Base-by-base conservation (phyloP, 2,888 invertebrate species). In the Diaperis boleti region DNA sequence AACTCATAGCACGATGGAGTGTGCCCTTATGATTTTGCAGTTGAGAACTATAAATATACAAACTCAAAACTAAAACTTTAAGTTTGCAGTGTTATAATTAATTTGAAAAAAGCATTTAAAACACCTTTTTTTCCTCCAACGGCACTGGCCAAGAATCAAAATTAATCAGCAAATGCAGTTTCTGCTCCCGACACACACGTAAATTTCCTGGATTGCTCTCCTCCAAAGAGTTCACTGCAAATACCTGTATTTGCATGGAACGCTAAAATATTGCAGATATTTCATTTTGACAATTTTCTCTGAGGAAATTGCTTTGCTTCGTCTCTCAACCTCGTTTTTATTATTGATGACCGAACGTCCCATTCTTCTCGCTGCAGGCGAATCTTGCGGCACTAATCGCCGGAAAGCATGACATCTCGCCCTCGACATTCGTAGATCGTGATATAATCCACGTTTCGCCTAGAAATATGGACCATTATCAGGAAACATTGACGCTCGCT, bases 91-190 rank as follows among this genome's bases (percentile, higher is more conserved):
- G n/a, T n/a, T n/a, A n/a, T n/a, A n/a, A n/a, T n/a, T n/a, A n/a
- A n/a, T n/a, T n/a, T n/a, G n/a, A n/a, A n/a, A n/a, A n/a, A n/a
- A n/a, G n/a, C n/a, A n/a, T n/a, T n/a, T n/a, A n/a, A n/a, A n/a
- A n/a, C n/a, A n/a, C n/a, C n/a, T n/a, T n/a, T n/a, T n/a, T n/a
- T n/a, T n/a, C n/a, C n/a, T n/a, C n/a, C n/a, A n/a, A n/a, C 41
- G 41, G 10, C 41, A 17, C 18, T 56, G 55, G 55, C 44, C 55
- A 56, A 35, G 42, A 47, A 8, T 13, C 10, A 29, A 33, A 41
- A 60, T 60, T 60, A 60, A 54, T 60, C 54, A 37, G 52, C 45
- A 52, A 60, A 52, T 60, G 42, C 42, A 42, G 50, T 50, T 41
- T 11, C 52, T 13, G 50, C 45, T 45, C n/a, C 37, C 11, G 29